phyloP scores from a whole-genome alignment of 2,113 vertebrate genomes.

The Alligator sinensis region DNA sequence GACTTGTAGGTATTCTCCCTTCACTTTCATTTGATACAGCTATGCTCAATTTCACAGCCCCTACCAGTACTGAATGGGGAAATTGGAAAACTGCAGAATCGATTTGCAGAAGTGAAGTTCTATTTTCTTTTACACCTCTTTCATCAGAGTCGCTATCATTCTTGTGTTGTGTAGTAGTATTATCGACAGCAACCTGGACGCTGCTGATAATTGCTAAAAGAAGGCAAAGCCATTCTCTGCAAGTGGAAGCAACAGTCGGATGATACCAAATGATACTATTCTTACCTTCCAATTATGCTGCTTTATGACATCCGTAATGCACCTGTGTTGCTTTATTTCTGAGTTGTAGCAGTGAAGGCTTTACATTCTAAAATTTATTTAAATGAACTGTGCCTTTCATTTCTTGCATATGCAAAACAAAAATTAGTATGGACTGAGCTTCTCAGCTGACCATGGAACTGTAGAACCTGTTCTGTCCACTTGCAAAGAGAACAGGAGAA shows the following conservation, averaged over 20 bases:
- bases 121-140: conserved; percentile 87
- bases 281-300: conserved; percentile 25
- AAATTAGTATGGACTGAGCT: neutral
- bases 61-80: conserved; percentile 78
- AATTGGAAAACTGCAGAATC: conserved; percentile 91
- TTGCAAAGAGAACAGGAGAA: neutral
- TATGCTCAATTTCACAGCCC: conserved; percentile 90
- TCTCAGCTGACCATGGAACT: neutral
- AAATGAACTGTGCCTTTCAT: neutral
- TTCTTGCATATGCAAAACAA: neutral
- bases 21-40: conserved; percentile 82
- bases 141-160: conserved; percentile 78
- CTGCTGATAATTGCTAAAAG: conserved; percentile 76
- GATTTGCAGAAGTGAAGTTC: conserved; percentile 87
- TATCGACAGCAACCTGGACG: conserved; percentile 73
- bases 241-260: conserved; percentile 23
- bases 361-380: neutral
- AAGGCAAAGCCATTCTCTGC: conserved; percentile 38
- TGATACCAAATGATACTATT: neutral
- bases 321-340: neutral
- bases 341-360: conserved; percentile 8
- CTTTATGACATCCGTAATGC: neutral
- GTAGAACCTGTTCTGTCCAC: neutral
- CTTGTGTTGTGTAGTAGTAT: conserved; percentile 77
- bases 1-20: conserved; percentile 72